Base-by-base conservation (phyloP, 2,888 invertebrate genomes). In the Agonopterix subpropinquella region DNA sequence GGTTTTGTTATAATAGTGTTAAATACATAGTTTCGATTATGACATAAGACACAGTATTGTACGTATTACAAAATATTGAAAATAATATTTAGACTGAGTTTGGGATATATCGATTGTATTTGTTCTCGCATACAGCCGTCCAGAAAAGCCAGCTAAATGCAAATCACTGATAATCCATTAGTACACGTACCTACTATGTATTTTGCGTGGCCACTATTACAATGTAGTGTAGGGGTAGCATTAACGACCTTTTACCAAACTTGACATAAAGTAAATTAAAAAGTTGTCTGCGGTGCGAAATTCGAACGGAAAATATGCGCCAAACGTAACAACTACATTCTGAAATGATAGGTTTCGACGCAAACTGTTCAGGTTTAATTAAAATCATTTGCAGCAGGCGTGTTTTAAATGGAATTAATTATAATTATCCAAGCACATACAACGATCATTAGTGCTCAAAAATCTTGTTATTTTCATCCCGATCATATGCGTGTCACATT, bases 151-250 rank as follows among this genome's bases (percentile, higher is more conserved):
- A 72, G 79, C 81, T 80, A 84, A 86, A 87, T 88, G 87, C 85
- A 87, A 87, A 88, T 88, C 87, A 77, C 80, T 78, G 83, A 83
- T 86, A 86, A 86, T 86, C 86, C 87, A 88, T 88, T 87, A 88
- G 85, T 76, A 75, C 66, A 53, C 53, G 63, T 42, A 36, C 53
- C 48, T 56, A 48, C 48, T 52, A 47, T 39, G 50, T 41, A 43
- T 44, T 11, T 41, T 45, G 39, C 42, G 46, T 49, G 18, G 43
- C 41, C 48, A 48, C 48, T 46, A 49, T 48, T 55, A 55, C 55
- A 61, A 53, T 57, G 58, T 53, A 54, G 48, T 49, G 47, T 47
- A 46, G 49, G 49, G 49, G 49, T 50, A 47, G 44, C 54, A 57
- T 56, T 60, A 61, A 64, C 62, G 63, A 61, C 59, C 61, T 54